Base-by-base conservation (phyloP, 1,140 invertebrate species). In the Ceratina australensis region DNA sequence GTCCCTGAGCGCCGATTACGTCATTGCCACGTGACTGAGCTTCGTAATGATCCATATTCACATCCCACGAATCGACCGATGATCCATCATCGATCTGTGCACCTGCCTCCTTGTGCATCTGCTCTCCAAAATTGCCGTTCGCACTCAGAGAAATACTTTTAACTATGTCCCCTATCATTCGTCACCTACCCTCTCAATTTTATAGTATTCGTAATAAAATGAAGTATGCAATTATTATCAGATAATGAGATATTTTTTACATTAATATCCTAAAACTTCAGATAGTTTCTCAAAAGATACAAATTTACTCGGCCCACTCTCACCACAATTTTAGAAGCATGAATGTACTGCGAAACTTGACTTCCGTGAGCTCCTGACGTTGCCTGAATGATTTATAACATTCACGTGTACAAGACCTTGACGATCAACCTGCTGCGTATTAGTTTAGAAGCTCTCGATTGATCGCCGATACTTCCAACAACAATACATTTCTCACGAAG, bases 11-110 rank as follows among this genome's bases (percentile, higher is more conserved):
- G 16, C 20, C 24, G 67, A 33, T 84, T 84, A 72, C 81, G 78
- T 84, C 82, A 84, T 28, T 12, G 18, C 12, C 81, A 65, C 72
- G 64, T 63, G 81, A 83, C 54, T 66, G 81, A 64, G 65, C 68
- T 49, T 83, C 72, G 57, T 54, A 80, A 83, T 84, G 81, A 61
- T 82, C 82, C 82, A 83, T 83, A 83, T 65, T 82, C 76, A 50
- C 81, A 77, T 79, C 82, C 82, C 67, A 83, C 82, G 69, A 42
- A 61, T 72, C 67, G 50, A 67, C 72, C 69, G 18, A 56, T 33
- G 59, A 83, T 79, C 20, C 15, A 0, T 56, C 22, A 72, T 83
- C 76, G 76, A 79, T 65, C 56, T n/a, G 33, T 49, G 16, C 80
- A 75, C 76, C 71, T 78, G 79, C n/a, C n/a, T n/a, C n/a, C n/a